Conservation (phyloP, 2,113 vertebrate genomes). For the Sander vitreus region DNA sequence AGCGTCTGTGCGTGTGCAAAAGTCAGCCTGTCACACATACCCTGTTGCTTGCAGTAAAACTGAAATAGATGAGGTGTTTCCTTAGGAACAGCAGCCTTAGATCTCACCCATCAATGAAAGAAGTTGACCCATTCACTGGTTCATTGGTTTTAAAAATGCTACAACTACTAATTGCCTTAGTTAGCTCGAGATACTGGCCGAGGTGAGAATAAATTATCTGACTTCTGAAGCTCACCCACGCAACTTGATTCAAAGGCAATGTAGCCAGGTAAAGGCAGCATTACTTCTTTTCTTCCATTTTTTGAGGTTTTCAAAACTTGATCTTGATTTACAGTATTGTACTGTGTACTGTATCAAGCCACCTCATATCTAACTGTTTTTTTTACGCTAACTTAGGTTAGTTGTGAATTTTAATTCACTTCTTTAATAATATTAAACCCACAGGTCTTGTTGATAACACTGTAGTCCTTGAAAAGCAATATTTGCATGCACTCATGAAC, state of each 20-base stretch:
- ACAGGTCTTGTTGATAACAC: not conserved
- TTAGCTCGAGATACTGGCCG: constrained; percentile 26
- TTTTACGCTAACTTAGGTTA: not conserved
- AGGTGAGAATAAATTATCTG: constrained; percentile 33
- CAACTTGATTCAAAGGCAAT: constrained; percentile 6
- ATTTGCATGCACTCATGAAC: not conserved
- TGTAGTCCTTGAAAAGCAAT: not conserved
- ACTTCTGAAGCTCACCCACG: constrained; percentile 25
- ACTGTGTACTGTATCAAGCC: not conserved
- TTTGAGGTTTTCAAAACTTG: not conserved
- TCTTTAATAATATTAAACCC: not conserved
- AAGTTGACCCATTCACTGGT: constrained; percentile 22
- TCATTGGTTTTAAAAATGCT: constrained; percentile 38
- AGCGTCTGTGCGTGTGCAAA: not conserved
- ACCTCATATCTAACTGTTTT: not conserved
- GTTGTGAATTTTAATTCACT: not conserved
- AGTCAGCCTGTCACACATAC: constrained; percentile 31
- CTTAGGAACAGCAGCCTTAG: constrained; percentile 15
- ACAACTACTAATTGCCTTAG: constrained; percentile 42
- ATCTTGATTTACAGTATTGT: constrained; percentile 10
- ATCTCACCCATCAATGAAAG: constrained; percentile 3
- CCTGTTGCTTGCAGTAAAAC: not conserved
- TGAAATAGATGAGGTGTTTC: constrained; percentile 26
- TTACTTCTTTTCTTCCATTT: not conserved
- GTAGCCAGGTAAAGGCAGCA: not conserved